Evolutionary conservation across 2,888 invertebrate genomes (phyloP).

Genomic region (Cerastis rubricosa): DNA sequence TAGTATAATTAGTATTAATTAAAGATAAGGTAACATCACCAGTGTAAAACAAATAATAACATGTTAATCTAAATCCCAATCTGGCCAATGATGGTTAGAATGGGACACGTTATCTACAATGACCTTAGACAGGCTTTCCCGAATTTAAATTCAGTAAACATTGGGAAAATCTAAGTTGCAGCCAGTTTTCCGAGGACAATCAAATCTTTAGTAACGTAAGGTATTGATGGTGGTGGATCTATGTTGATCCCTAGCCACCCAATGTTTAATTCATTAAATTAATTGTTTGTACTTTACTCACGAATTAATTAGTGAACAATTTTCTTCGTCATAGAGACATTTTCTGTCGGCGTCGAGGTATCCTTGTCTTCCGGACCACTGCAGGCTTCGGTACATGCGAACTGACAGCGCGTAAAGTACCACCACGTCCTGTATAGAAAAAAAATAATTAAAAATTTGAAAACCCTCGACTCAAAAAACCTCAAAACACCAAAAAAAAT

Average conservation of each 20-base stretch:
- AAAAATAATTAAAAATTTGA: too few relatives aligned
- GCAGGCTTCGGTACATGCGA: constrained; percentile 9
- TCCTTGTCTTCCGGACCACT: constrained; percentile 21
- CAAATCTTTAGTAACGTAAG: neutral
- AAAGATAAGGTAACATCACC: neutral
- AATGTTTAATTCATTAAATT: neutral
- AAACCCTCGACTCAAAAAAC: too few relatives aligned
- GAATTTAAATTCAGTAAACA: neutral
- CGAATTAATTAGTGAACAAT: constrained; percentile 8
- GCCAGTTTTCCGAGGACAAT: neutral
- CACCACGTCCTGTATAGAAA: neutral
- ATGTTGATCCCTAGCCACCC: neutral
- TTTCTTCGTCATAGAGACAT: constrained; percentile 26
- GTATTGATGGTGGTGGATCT: neutral
- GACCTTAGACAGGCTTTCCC: neutral
- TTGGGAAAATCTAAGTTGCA: neutral
- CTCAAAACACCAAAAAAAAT: too few relatives aligned
- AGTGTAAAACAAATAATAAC: neutral
- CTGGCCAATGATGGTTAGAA: neutral
- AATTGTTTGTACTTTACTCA: neutral
- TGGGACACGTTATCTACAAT: neutral
- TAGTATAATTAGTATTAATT: too few relatives aligned
- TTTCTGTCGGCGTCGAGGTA: constrained; percentile 18
- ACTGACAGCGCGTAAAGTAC: constrained; percentile 25
- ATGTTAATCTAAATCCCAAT: neutral